These are phyloP conservation scores for Danionella dracula DNA, from an alignment of 2,797 vertebrate species.

Conservation along the genomic window DNA sequence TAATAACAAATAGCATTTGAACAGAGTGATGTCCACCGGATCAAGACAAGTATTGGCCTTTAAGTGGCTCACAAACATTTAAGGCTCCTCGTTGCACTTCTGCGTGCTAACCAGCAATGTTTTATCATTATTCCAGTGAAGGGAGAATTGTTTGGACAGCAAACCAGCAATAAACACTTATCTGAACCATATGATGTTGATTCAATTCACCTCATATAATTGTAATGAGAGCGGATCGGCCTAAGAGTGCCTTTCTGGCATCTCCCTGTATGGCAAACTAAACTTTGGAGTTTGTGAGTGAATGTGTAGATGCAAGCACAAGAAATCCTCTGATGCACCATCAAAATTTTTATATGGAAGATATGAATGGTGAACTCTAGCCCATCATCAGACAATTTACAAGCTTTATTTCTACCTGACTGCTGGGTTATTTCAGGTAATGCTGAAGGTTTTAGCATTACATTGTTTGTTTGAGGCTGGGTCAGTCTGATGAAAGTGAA, in stretches of 20 bases:
- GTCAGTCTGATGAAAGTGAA: no score
- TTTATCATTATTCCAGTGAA: slow-evolving; percentile 17
- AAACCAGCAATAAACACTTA: slow-evolving; percentile 17
- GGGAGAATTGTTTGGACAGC: background rate
- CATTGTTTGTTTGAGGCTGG: no score
- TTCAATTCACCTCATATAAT: slow-evolving; percentile 22
- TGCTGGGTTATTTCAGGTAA: no score
- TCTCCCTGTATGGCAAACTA: background rate
- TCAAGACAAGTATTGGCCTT: background rate
- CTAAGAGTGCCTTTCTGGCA: background rate
- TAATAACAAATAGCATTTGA: background rate
- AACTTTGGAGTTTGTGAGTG: slow-evolving; percentile 8
- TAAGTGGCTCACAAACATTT: slow-evolving; percentile 13
- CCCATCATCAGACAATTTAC: slow-evolving; percentile 14
- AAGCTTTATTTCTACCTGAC: no score
- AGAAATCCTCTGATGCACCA: slow-evolving; percentile 9
- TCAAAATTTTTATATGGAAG: slow-evolving; percentile 28
- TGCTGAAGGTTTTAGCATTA: no score
- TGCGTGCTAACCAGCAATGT: slow-evolving; percentile 1
- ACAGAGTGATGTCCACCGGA: background rate
- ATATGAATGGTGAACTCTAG: background rate
- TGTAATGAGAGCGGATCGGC: slow-evolving; percentile 15
- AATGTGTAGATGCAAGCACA: slow-evolving; percentile 31
- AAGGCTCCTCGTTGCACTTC: background rate
- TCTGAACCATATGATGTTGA: slow-evolving; percentile 27